These are phyloP conservation scores for Microcebus ravelobensis DNA, from an alignment of 2,113 vertebrate genomes.

Conservation along the genomic window DNA sequence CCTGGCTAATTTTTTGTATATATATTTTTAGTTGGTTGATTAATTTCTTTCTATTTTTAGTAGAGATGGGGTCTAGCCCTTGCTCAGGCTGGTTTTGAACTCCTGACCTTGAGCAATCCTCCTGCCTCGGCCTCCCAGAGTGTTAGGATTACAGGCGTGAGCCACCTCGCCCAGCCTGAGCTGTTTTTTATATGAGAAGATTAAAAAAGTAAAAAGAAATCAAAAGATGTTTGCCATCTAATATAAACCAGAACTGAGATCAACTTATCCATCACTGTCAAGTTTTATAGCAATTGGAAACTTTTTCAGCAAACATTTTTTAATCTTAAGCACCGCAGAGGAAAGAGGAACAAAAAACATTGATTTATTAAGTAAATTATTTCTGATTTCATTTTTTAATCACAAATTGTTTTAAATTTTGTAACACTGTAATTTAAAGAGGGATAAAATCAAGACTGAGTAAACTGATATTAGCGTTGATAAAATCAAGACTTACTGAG, in stretches of 20 bases:
- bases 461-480: background rate
- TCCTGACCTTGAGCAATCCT: no score
- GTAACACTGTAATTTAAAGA: background rate
- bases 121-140: no score
- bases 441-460: background rate
- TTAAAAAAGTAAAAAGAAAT: background rate
- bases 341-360: background rate
- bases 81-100: no score
- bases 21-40: no score
- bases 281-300: background rate
- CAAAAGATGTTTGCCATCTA: background rate
- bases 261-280: background rate
- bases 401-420: background rate
- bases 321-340: background rate
- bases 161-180: no score
- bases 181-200: background rate
- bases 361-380: background rate
- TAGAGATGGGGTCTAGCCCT: no score
- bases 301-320: background rate
- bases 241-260: background rate
- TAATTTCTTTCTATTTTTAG: no score
- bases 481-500: background rate
- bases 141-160: no score
- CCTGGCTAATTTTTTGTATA: no score
- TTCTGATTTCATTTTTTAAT: conserved; percentile 26